A percentile compares a stretch with the other conserved stretches of the same genome.
Conservation (phyloP, 2,888 invertebrate genomes). For the Ellobium chinense region DNA sequence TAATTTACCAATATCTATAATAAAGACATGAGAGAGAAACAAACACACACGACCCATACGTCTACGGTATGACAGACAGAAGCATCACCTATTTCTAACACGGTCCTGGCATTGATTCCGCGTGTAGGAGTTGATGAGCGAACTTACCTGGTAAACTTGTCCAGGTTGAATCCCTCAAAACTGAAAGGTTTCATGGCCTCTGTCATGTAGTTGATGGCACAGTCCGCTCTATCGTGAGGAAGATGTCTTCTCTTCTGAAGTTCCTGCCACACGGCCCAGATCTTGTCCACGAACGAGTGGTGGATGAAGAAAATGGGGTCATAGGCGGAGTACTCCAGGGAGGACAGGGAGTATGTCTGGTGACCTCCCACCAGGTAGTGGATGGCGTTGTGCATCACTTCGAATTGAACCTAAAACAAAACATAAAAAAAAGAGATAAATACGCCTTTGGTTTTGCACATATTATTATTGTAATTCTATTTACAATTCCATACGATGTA, state of each 20-base stretch:
- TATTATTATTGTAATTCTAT: background rate
- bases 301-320: constrained; percentile 56
- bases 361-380: constrained; percentile 52
- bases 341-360: constrained; percentile 48
- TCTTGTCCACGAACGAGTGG: constrained; percentile 51
- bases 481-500: no score
- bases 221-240: constrained; percentile 50
- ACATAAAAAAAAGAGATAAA: no score
- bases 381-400: constrained; percentile 54
- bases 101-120: no score
- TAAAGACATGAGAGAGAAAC: no score
- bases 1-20: no score
- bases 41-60: no score
- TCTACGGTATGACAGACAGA: no score
- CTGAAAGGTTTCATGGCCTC: constrained; percentile 46
- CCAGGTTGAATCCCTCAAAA: constrained; percentile 10
- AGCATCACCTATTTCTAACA: no score
- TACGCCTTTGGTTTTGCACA: no score
- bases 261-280: constrained; percentile 56
- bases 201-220: constrained; percentile 52
- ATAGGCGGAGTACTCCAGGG: constrained; percentile 55
- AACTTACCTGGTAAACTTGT: constrained; percentile 19
- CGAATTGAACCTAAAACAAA: constrained; percentile 49
- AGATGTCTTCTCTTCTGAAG: constrained; percentile 52
- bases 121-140: no score